Evolutionary conservation across 2,888 invertebrate species (phyloP).

Genomic region (Meliscaeva auricollis): DNA sequence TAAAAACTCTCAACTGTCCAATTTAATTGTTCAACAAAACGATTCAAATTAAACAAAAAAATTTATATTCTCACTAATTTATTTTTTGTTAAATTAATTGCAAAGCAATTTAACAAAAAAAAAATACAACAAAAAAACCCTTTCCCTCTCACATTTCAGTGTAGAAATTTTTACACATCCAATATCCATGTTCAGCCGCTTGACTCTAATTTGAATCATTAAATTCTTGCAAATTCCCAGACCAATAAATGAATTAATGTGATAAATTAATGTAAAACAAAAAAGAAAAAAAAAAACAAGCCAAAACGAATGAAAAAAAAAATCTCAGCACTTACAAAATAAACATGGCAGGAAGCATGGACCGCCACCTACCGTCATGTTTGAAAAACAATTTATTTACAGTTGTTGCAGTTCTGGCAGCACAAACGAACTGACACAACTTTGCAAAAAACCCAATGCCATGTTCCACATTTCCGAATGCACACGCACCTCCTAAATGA

Average conservation of each 20-base stretch:
- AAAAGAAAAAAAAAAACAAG: no score
- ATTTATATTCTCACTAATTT: conserved; percentile 30
- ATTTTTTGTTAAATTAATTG: conserved; percentile 44
- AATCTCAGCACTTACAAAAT: conserved; percentile 39
- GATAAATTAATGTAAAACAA: conserved; percentile 25
- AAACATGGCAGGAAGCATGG: conserved; percentile 34
- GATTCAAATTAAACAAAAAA: conserved; percentile 30
- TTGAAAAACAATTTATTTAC: conserved; percentile 65
- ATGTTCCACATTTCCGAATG: not conserved
- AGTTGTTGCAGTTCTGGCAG: conserved; percentile 46
- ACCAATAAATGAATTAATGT: conserved; percentile 17
- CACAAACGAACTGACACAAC: conserved; percentile 48
- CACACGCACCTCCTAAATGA: conserved; percentile 50
- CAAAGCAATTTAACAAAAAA: conserved; percentile 52
- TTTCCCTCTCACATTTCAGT: not conserved
- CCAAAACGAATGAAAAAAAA: conserved; percentile 19
- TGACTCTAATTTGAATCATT: conserved; percentile 64
- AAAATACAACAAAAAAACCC: not conserved
- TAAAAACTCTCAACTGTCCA: conserved; percentile 19
- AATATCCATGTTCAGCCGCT: conserved; percentile 31
- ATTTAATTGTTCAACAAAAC: conserved; percentile 49
- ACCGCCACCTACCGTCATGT: conserved; percentile 15
- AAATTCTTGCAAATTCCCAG: conserved; percentile 44
- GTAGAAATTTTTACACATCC: not conserved
- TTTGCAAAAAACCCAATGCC: not conserved